Evolutionary conservation across 2,888 invertebrate genomes (phyloP), one percentile per base, ranked within the genome.

Genomic region (Tillus elongatus): DNA sequence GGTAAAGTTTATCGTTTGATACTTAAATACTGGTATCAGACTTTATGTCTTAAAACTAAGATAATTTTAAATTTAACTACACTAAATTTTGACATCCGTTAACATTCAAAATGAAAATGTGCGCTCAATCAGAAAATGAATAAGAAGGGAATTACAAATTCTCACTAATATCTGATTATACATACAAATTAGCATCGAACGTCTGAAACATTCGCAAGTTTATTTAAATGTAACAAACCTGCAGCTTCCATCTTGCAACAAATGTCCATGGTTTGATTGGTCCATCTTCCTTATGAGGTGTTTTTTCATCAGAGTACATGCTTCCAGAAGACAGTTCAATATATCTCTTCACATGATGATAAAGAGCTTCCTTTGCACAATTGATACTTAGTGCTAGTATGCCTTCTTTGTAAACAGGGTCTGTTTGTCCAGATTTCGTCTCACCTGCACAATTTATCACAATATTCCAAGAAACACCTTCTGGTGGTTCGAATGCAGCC

Each of bases 391-490:
- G 69, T 50, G 85, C 86, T 41, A 78, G 72, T 46, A 92, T 84
- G 9, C 93, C 92, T 63, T 93, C 92, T 51, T 81, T 77, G 65
- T 92, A 93, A 12, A 93, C 87, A 2, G 87, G 82, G 61, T 91
- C 90, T 8, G 82, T 82, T 69, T 91, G 89, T 10, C 87, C 86
- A 37, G 78, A 76, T 60, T 90, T 83, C 2, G 91, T 92, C 68
- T 93, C 93, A 2, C 86, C 88, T 1, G 92, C 92, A 61, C 91
- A 86, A 68, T 93, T 93, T 42, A 89, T 78, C 31, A 88, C 87
- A 59, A 79, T 76, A 53, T 82, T 80, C 78, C 86, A 87, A 19
- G 61, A 54, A 1, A 63, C 64, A 0, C 71, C 73, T 34, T 75
- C 72, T 42, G 73, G 71, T 2, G 74, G 69, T 37, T 73, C 70